Evolutionary conservation across 2,888 invertebrate genomes (phyloP).

Genomic region (Tetranychus truncatus): DNA sequence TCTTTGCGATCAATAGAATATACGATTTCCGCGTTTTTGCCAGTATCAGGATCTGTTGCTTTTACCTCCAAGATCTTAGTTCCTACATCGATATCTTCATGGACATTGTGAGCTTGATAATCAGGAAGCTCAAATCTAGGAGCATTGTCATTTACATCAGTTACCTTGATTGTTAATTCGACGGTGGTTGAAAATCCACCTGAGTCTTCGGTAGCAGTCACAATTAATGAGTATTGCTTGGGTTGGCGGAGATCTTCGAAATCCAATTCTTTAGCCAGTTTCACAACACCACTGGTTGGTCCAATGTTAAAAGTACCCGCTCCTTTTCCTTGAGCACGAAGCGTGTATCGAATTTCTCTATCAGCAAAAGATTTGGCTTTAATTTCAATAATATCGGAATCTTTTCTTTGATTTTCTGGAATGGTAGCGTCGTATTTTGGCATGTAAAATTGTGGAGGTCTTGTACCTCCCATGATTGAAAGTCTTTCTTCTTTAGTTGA

Average conservation of each 20-base stretch:
- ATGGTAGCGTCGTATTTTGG: slow-evolving; percentile 85
- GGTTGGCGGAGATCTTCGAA: slow-evolving; percentile 88
- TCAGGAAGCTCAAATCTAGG: slow-evolving; percentile 89
- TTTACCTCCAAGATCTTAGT: slow-evolving; percentile 67
- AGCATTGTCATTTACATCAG: slow-evolving; percentile 88
- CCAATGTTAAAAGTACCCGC: slow-evolving; percentile 89
- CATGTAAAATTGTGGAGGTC: slow-evolving; percentile 93
- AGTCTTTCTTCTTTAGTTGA: slow-evolving; percentile 75
- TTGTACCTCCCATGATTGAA: slow-evolving; percentile 87
- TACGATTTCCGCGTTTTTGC: slow-evolving; percentile 81
- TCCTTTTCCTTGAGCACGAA: slow-evolving; percentile 85
- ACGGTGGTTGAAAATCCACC: slow-evolving; percentile 87
- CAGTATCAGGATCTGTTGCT: slow-evolving; percentile 85
- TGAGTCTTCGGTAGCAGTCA: slow-evolving; percentile 90
- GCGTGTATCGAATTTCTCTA: slow-evolving; percentile 81
- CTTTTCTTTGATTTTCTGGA: slow-evolving; percentile 88
- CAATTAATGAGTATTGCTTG: slow-evolving; percentile 71
- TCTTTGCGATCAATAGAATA: slow-evolving; percentile 80
- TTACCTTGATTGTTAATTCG: slow-evolving; percentile 77
- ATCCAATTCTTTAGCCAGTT: slow-evolving; percentile 82
- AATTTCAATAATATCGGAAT: slow-evolving; percentile 86
- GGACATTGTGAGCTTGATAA: slow-evolving; percentile 87
- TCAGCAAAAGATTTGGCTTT: slow-evolving; percentile 95
- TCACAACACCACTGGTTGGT: slow-evolving; percentile 80
- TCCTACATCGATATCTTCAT: slow-evolving; percentile 78